Base-by-base conservation (phyloP, 1,140 invertebrate species). In the Caenorhabditis briggsae region DNA sequence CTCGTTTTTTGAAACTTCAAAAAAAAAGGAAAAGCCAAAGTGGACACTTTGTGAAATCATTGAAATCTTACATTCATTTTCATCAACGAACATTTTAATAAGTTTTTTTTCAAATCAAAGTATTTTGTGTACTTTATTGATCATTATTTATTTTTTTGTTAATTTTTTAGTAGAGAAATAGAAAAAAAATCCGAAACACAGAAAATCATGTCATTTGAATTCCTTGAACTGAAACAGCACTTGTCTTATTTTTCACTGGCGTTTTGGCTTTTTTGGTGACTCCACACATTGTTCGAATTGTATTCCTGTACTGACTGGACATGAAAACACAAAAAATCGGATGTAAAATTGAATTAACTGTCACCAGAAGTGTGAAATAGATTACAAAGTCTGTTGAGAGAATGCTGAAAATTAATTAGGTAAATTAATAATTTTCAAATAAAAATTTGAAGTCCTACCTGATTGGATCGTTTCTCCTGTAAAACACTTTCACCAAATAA, bases 171-270 rank as follows among this genome's bases (percentile, higher is more conserved):
- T 33, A 2, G 1, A 33, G 33, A 33, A 33, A 33, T 33, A 33
- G 1, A 1, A 33, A 3, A 33, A 3, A 33, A 33, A n/a, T n/a
- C n/a, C n/a, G n/a, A 33, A 33, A 53, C 5, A 8, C n/a, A 53
- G 9, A 9, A 58, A 58, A 58, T 58, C 25, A 61, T 23, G 64
- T 70, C 64, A 70, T 70, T 8, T 70, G 64, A 70, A 70, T 70
- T 18, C 64, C 64, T 70, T 70, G 64, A 8, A 70, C 41, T 18
- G 64, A 70, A 23, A 70, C 33, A 5, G 16, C 64, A 46, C 64
- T 70, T 0, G 64, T 70, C 64, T 70, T 70, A 16, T 70, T 70
- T 23, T 11, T 70, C 20, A 14, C 33, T 16, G 64, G 43, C 23
- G 64, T 70, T 8, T 70, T 70, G 5, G 41, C 8, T 5, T 43